Conservation (phyloP, 64 coral and sea anemone genomes). For the Porites lutea region DNA sequence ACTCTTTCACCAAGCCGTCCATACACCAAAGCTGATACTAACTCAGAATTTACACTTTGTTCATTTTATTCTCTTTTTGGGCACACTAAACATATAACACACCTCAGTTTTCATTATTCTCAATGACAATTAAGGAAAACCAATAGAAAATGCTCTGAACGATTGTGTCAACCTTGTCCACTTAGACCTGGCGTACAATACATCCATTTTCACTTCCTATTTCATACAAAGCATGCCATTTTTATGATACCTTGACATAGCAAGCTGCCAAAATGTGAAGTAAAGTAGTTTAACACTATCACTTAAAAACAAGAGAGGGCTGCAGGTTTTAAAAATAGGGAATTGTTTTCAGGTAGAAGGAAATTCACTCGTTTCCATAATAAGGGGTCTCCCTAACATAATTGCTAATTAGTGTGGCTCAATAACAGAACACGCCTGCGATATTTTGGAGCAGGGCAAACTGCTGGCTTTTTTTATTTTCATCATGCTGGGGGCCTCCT, state of each 20-base stretch:
- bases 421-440: conserved; percentile 3
- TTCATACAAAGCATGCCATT: conserved; percentile 13
- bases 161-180: not conserved
- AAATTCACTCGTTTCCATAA: conserved; percentile 8
- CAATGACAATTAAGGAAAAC: no score
- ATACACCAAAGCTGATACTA: no score
- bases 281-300: conserved; percentile 7
- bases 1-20: no score
- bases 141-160: no score
- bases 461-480: not conserved
- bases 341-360: conserved; percentile 5
- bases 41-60: no score
- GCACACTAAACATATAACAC: no score
- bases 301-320: conserved; percentile 10
- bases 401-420: not conserved
- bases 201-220: not conserved
- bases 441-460: conserved; percentile 1
- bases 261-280: conserved; percentile 19
- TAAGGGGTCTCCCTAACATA: not conserved
- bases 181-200: conserved; percentile 14
- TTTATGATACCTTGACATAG: conserved; percentile 17
- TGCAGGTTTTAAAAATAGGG: conserved; percentile 1
- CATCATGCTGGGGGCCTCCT: not conserved
- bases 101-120: no score
- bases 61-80: no score